Percentiles rank a stretch among this genome's conserved stretches.
Evolutionary conservation across 1,140 invertebrate species (phyloP).

Genomic region (Hylyphantes graminicola): DNA sequence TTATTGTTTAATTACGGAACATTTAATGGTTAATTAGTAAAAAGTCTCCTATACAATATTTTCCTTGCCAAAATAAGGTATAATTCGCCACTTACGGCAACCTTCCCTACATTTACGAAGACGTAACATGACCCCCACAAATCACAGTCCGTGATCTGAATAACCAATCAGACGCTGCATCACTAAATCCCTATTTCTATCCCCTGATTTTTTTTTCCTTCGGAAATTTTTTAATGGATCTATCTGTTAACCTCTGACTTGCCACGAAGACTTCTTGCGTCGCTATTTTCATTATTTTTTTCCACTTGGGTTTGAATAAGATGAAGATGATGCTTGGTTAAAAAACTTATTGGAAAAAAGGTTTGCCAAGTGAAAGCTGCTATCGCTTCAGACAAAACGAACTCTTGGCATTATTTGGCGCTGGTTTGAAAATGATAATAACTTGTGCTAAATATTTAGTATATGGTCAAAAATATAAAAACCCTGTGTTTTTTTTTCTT

Average conservation of each 20-base stretch:
- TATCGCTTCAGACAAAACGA: too few species aligned
- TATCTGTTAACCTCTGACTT: constrained; percentile 59
- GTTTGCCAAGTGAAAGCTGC: too few species aligned
- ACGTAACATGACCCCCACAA: constrained; percentile 59
- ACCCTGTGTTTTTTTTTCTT: too few species aligned
- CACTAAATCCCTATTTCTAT: not conserved
- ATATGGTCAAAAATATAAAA: too few species aligned
- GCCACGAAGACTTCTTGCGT: constrained; percentile 46
- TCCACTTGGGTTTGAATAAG: not conserved
- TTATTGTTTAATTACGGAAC: too few species aligned
- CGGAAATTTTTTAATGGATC: constrained; percentile 42
- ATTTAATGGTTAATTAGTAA: too few species aligned
- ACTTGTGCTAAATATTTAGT: too few species aligned
- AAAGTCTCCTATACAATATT: too few species aligned
- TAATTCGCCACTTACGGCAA: not conserved
- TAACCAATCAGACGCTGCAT: constrained; percentile 48
- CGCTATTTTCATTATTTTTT: constrained; percentile 30
- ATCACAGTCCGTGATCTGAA: constrained; percentile 52
- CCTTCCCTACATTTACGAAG: constrained; percentile 17
- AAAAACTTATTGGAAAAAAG: too few species aligned
- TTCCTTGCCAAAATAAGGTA: not conserved
- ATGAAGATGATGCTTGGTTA: too few species aligned
- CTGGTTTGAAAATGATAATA: too few species aligned
- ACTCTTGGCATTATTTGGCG: too few species aligned
- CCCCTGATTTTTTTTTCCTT: constrained; percentile 3